These are phyloP conservation scores for Ichneumoninae sp. DNA, from an alignment of 2,888 invertebrate genomes.

Conservation along the genomic window DNA sequence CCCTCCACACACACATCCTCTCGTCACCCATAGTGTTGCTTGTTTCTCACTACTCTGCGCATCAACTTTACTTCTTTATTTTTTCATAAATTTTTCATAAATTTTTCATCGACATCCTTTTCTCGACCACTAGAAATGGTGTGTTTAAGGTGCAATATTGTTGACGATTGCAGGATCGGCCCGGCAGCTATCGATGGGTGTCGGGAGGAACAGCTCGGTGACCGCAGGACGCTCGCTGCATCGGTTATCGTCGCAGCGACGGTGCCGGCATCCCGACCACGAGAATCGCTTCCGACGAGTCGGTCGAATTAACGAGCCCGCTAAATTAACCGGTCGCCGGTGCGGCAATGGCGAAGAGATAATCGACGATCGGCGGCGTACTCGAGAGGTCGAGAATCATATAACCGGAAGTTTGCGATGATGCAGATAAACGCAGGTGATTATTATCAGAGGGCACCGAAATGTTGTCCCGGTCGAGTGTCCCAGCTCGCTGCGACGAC, in stretches of 20 bases:
- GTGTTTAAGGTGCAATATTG: not conserved
- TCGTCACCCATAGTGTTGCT: not conserved
- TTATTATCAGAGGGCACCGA: constrained; percentile 79
- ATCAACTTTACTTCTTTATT: too few relatives aligned
- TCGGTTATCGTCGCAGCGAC: constrained; percentile 78
- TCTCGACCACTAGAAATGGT: not conserved
- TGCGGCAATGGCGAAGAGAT: constrained; percentile 11
- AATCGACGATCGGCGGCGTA: constrained; percentile 18
- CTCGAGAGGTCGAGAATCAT: not conserved
- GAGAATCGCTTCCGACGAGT: constrained; percentile 26
- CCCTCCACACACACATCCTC: not conserved
- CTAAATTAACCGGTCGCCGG: not conserved
- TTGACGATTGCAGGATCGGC: constrained; percentile 41
- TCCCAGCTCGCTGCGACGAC: constrained; percentile 70
- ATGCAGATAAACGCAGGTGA: constrained; percentile 80
- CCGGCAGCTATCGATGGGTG: constrained; percentile 56
- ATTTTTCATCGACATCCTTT: not conserved
- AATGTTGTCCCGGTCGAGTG: constrained; percentile 79
- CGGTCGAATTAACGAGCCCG: not conserved
- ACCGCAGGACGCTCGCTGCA: constrained; percentile 72
- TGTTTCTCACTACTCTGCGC: not conserved
- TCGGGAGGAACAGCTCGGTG: constrained; percentile 52
- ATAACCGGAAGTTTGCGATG: constrained; percentile 51
- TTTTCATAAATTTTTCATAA: too few relatives aligned
- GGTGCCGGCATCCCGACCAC: constrained; percentile 73